A percentile compares a stretch with the other conserved stretches of the same genome.
Conservation (phyloP, 2,797 vertebrate species). For the Diglossa cyanea region DNA sequence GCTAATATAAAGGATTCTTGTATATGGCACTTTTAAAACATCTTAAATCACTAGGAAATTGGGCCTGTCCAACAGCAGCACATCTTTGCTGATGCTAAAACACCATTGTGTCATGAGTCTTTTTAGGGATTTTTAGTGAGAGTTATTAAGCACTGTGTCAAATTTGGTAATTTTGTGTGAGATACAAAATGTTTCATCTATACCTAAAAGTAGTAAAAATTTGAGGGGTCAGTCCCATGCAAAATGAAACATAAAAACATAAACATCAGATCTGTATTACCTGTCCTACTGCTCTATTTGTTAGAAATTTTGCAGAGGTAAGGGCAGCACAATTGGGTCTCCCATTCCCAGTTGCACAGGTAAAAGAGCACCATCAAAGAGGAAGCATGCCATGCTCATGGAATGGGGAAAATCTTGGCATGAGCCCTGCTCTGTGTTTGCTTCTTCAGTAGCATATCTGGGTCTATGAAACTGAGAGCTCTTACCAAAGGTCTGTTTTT, state of each 20-base stretch:
- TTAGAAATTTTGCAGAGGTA: not conserved
- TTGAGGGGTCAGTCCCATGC: not conserved
- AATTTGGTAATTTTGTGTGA: not conserved
- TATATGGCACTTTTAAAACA: not conserved
- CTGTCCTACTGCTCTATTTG: not conserved
- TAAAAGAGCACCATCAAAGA: not conserved
- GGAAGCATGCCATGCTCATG: not conserved
- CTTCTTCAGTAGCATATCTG: not conserved
- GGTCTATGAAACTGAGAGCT: not conserved
- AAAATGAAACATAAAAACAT: not conserved
- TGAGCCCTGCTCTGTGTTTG: not conserved
- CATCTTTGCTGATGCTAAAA: not conserved
- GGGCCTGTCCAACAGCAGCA: not conserved
- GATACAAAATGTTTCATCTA: not conserved
- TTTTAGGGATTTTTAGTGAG: not conserved
- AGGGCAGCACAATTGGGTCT: not conserved
- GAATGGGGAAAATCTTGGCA: not conserved
- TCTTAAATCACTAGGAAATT: not conserved
- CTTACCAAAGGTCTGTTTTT: not conserved
- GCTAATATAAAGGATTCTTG: not conserved
- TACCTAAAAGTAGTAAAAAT: not conserved
- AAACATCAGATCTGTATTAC: not conserved
- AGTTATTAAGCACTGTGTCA: not conserved
- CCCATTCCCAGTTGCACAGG: not conserved
- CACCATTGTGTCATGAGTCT: not conserved